Base-by-base conservation (phyloP, 2,888 invertebrate genomes). In the Tenthredo notha region DNA sequence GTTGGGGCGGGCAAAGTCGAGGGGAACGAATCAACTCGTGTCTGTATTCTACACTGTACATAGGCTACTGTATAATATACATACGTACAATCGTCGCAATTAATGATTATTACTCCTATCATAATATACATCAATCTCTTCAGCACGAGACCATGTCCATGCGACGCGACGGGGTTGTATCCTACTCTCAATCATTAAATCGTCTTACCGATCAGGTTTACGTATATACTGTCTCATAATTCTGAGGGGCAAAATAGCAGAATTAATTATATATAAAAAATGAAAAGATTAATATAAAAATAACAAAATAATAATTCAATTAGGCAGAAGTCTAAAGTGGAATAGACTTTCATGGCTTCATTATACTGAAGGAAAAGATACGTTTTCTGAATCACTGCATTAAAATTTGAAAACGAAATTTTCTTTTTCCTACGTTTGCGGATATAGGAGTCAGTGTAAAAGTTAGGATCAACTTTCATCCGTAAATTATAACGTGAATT, bases 21-120 rank as follows among this genome's bases (percentile, higher is more conserved):
- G 80, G 80, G 58, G 80, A 80, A 80, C 80, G 80, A 61, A 80
- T 80, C 80, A 80, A 80, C 80, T 80, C 80, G 80, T 80, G 61
- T 80, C 80, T 40, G 67, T 33, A 29, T 80, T 40, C 54, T 78
- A 58, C 37, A 18, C 25, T 18, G 29, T 54, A 37, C 37, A 37
- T 54, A 21, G 21, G 21, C 15, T 15, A 21, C 21, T 29, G 18
- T 25, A 50, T 25, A 12, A 29, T 50, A 25, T 50, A 9, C 72
- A 29, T n/a, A 77, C 54, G 47, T 7, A 80, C 80, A 80, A 80
- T 80, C 40, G 33, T 47, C 15, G 77, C 18, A 77, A 77, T 77
- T 77, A 50, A 77, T 54, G 47, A 47, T 77, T 54, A 77, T 50
- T 77, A n/a, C 50, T 50, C 29, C 18, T n/a, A 33, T 50, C 40